Evolutionary conservation across 2,113 vertebrate genomes (phyloP).

Genomic region (Potamarius usumacintae): DNA sequence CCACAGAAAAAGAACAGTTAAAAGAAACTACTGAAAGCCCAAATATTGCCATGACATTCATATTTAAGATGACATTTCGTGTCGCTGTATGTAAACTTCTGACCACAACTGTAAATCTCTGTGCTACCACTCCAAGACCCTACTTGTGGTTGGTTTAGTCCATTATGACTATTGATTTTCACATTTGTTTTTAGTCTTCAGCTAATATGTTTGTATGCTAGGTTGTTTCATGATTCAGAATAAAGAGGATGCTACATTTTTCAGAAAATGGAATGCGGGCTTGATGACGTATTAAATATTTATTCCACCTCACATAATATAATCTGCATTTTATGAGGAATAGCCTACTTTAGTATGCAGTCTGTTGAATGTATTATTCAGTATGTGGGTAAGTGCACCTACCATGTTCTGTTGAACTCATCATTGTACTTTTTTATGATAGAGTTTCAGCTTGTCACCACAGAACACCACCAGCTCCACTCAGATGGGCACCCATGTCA

Average conservation of each 20-base stretch:
- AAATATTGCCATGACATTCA: no score
- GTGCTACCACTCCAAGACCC: no score
- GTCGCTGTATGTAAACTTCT: no score
- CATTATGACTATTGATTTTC: no score
- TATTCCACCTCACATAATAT: not conserved
- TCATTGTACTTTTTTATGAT: not conserved
- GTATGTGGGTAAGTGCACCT: not conserved
- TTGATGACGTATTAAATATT: not conserved
- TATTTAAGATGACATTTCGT: no score
- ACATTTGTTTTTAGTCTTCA: no score
- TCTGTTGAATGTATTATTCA: not conserved
- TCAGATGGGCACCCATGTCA: not conserved
- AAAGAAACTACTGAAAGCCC: no score
- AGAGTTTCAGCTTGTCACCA: conserved; percentile 41
- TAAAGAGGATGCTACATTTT: not conserved
- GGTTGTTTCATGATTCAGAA: not conserved
- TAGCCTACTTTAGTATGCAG: not conserved
- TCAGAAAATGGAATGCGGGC: not conserved
- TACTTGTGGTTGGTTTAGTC: no score
- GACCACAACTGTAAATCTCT: no score
- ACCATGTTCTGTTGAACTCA: not conserved
- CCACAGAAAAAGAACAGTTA: no score
- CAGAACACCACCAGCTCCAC: conserved; percentile 9
- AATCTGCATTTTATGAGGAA: not conserved
- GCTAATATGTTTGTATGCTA: not conserved